phyloP scores from a whole-genome alignment of 1,140 invertebrate species.

The Drosophila pandora region DNA sequence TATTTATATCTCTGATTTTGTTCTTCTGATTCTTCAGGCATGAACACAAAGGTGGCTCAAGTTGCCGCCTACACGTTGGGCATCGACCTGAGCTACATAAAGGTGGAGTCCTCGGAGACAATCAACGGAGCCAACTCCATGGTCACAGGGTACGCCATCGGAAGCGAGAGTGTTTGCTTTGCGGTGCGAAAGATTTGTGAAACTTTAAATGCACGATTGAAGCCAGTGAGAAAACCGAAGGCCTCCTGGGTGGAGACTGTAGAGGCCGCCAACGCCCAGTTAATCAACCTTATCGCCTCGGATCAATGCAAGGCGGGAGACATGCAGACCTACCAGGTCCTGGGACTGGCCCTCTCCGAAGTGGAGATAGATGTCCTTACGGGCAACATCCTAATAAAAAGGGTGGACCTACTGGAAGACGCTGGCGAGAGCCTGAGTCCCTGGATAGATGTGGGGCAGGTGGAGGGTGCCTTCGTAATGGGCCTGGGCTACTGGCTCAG shows the following conservation, averaged over 20 bases:
- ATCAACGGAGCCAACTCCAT: conserved; percentile 88
- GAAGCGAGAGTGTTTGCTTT: conserved; percentile 84
- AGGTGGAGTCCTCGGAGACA: conserved; percentile 88
- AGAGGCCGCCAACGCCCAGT: conserved; percentile 84
- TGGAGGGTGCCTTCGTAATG: conserved; percentile 95
- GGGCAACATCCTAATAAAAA: conserved; percentile 87
- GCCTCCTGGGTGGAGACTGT: conserved; percentile 87
- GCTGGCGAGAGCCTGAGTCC: conserved; percentile 91
- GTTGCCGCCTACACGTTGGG: conserved; percentile 90
- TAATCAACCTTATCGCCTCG: conserved; percentile 88
- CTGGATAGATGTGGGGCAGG: conserved; percentile 93
- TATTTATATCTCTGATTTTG: neutral
- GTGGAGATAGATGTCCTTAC: conserved; percentile 92
- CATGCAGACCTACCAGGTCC: conserved; percentile 86
- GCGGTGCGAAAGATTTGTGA: conserved; percentile 88
- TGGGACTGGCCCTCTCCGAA: conserved; percentile 87
- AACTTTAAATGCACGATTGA: conserved; percentile 86
- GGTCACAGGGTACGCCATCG: conserved; percentile 89
- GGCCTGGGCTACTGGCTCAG: conserved; percentile 92
- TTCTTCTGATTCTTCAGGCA: conserved; percentile 55
- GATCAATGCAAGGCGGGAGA: conserved; percentile 86
- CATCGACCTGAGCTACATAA: conserved; percentile 88
- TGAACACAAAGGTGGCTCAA: conserved; percentile 89
- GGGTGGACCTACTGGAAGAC: conserved; percentile 91
- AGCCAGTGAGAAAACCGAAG: conserved; percentile 86